phyloP scores from a whole-genome alignment of 2,888 invertebrate genomes.

The Harpalus rufipes region DNA sequence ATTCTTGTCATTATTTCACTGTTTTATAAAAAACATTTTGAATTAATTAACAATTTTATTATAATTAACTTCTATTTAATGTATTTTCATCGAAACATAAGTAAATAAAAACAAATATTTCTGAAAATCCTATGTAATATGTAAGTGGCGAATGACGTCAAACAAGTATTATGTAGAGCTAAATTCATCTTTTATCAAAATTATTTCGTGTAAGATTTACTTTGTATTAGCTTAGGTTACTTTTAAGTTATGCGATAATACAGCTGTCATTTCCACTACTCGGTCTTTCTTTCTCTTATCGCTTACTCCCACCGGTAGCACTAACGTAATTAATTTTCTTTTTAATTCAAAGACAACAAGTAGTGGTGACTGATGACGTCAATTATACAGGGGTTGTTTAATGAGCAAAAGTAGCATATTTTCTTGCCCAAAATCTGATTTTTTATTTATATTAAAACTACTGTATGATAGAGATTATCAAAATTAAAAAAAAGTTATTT shows the following conservation, averaged over 20 bases:
- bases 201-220: not conserved
- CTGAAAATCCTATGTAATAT: not conserved
- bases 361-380: not conserved
- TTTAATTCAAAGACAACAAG: not conserved
- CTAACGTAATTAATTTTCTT: not conserved
- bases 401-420: too few species aligned
- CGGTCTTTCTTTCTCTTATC: not conserved
- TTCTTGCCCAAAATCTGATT: too few species aligned
- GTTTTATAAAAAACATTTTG: too few species aligned
- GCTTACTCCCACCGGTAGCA: not conserved
- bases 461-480: too few species aligned
- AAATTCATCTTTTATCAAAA: not conserved
- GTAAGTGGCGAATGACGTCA: not conserved
- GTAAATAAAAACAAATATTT: not conserved
- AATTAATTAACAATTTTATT: too few species aligned
- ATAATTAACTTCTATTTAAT: too few species aligned
- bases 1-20: too few species aligned
- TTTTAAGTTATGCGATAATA: not conserved
- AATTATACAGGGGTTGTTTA: not conserved
- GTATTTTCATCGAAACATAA: not conserved
- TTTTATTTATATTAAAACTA: too few species aligned
- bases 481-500: too few species aligned
- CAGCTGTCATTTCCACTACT: slow-evolving; percentile 1
- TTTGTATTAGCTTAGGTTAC: not conserved
- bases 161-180: not conserved